These are phyloP conservation scores for Dipodomys stephensi DNA, from an alignment of 2,113 vertebrate genomes.

Conservation along the genomic window DNA sequence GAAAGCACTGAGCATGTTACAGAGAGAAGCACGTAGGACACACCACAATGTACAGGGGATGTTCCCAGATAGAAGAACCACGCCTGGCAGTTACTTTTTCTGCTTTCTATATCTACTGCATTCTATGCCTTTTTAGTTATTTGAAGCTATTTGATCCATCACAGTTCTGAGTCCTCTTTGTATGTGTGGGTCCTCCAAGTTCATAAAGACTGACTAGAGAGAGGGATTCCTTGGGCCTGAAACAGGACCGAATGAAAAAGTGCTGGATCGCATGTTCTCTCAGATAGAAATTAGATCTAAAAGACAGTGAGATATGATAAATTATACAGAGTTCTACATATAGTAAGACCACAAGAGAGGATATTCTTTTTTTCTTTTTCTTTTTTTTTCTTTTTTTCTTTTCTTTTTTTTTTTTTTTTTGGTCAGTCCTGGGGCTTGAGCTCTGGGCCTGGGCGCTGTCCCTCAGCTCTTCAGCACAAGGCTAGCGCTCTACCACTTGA, in stretches of 20 bases:
- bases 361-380: no score
- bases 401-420: no score
- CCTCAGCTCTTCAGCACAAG: no score
- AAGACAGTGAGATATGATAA: no score
- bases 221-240: not conserved
- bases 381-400: no score
- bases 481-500: no score
- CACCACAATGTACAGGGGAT: accelerated
- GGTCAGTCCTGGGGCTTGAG: no score
- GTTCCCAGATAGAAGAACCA: not conserved
- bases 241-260: slow-evolving; percentile 23
- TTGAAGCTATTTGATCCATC: not conserved
- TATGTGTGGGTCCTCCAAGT: not conserved
- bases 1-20: not conserved
- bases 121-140: not conserved
- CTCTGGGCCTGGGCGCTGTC: no score
- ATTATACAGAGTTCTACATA: no score
- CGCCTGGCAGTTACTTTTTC: slow-evolving; percentile 28
- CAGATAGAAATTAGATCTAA: no score
- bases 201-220: not conserved
- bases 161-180: not conserved
- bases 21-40: not conserved
- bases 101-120: not conserved
- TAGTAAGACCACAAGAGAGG: no score
- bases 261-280: not conserved